Base-by-base conservation (phyloP, 2,797 vertebrate genomes). In the Sylvilagus floridanus region DNA sequence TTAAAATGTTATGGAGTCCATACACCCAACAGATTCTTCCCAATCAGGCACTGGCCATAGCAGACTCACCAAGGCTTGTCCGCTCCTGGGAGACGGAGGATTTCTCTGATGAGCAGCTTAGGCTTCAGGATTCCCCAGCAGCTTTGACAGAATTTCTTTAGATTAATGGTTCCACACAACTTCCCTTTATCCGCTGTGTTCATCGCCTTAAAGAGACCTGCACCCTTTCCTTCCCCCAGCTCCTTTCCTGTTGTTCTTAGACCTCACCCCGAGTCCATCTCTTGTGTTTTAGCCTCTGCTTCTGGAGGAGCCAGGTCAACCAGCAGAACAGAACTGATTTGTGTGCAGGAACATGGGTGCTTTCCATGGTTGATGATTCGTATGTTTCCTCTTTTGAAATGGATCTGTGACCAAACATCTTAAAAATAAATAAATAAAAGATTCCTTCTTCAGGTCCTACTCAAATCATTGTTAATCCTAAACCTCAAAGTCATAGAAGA, bases 51-150 rank as follows among this genome's bases (percentile, higher is more conserved):
- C 4, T 28, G 5, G 69, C n/a, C 26, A 73, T 6, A 16, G 13
- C n/a, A 26, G 3, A 2, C 16, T 21, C 12, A 60, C 17, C 26
- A 76, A 85, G 7, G 5, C 0, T 63, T 2, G 0, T 17, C 12
- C 63, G 0, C 62, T 32, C 57, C 14, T 28, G 47, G 22, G 21
- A 88, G 17, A 88, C 2, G 4, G 17, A 13, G 10, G 28, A 19
- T 62, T 93, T 32, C 7, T 81, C 63, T 52, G 30, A 60, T 16
- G 5, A 42, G 8, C 50, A 79, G 42, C 35, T 75, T 42, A 30
- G 26, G 60, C 7, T 47, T 91, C 10, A 69, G 19, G 30, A 50
- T 11, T 37, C 19, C 1, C 5, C 1, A 30, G 19, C 2, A 28
- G 11, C 26, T 21, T 9, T 79, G 7, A 42, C 35, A 42, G 82